Evolutionary conservation across 2,888 invertebrate genomes (phyloP), one percentile per base, ranked within the genome.

Genomic region (Chirona hameri): DNA sequence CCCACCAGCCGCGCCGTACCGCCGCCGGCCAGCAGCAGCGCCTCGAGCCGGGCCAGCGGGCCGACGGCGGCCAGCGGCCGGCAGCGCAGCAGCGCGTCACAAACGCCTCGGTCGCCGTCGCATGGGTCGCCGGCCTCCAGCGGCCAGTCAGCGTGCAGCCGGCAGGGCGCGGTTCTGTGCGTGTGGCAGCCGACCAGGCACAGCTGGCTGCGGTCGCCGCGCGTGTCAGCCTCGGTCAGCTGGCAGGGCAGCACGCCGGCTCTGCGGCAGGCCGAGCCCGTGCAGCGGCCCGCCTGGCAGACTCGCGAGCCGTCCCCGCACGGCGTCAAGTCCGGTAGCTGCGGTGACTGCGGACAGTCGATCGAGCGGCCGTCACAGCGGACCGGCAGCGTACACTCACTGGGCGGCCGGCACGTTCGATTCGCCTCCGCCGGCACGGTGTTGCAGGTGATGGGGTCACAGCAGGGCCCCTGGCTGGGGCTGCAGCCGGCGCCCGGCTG

Each of bases 1-100:
- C 10, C 24, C 46, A 24, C 0, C 46, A 7, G 46, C 46, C 24
- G 21, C 21, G 10, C 15, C 12, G 52, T 9, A 12, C 39, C 24
- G 7, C 1, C 46, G 24, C 76, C 76, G 76, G 39, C 39, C 39
- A 12, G 0, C 76, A 76, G 76, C 76, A 76, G 76, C 76, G 76
- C 2, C 76, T 76, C 39, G 39, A 76, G 76, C 76, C 46, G 39
- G 39, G 39, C 39, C 15, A 76, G 39, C 39, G 76, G 76, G 4
- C 76, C 76, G 4, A 1, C 15, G 4, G 10, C 1, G 24, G 39
- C 46, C 18, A 76, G 27, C 0, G 76, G 39, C 21, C 76, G 21
- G 76, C 76, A 76, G 24, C 76, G 76, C 76, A 76, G 76, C 76
- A 76, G 76, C 10, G 76, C 21, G 24, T 76, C 76, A 21, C 76